Evolutionary conservation across 2,888 invertebrate genomes (phyloP).

Genomic region (Lordiphosa fenestrarum): DNA sequence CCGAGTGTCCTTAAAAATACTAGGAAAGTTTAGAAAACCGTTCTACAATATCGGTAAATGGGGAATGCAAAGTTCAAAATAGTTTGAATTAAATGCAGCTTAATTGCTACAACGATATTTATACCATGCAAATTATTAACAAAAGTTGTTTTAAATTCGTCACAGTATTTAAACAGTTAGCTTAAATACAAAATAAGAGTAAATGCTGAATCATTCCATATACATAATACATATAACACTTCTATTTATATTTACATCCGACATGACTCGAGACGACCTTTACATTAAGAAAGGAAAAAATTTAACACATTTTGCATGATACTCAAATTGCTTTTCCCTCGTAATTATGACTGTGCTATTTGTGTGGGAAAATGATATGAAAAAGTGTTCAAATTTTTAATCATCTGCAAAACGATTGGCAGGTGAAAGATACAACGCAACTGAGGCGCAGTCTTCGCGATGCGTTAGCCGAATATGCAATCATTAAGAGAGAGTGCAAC

Average conservation of each 20-base stretch:
- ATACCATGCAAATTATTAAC: no score
- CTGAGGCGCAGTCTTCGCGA: slow-evolving; percentile 54
- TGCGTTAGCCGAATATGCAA: slow-evolving; percentile 2
- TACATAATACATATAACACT: neutral
- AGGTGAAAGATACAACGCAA: slow-evolving; percentile 60
- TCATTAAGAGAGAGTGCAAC: slow-evolving; percentile 3
- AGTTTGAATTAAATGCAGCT: no score
- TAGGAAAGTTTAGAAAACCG: no score
- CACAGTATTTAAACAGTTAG: no score
- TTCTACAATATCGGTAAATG: no score
- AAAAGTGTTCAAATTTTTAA: slow-evolving; percentile 46
- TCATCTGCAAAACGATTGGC: slow-evolving; percentile 47
- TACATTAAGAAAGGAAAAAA: slow-evolving; percentile 28
- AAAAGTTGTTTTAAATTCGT: no score
- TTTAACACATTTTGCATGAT: slow-evolving; percentile 43
- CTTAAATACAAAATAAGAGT: no score
- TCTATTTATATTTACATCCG: slow-evolving; percentile 10
- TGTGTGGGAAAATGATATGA: slow-evolving; percentile 19
- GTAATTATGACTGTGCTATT: slow-evolving; percentile 24
- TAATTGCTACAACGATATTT: no score
- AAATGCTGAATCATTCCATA: no score
- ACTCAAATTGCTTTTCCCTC: slow-evolving; percentile 32
- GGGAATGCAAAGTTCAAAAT: no score
- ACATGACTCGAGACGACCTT: slow-evolving; percentile 59
- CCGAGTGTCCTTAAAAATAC: no score